Evolutionary conservation across 2,797 vertebrate species (phyloP), one percentile per base, ranked within the genome.

Genomic region (Clamator glandarius): DNA sequence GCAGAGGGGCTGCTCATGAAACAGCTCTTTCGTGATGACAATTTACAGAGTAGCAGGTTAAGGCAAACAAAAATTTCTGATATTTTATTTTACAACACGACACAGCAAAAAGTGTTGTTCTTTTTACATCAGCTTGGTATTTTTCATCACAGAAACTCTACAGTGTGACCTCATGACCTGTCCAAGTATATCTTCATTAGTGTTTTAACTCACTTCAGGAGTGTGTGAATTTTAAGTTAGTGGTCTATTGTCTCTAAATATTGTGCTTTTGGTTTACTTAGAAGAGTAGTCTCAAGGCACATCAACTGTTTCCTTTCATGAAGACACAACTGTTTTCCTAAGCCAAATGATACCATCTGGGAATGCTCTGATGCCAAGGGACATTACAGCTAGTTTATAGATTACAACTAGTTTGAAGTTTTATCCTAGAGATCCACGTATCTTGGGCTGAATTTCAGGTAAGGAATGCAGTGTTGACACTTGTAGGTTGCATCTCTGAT

Each of bases 321-420:
- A 78, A 93, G 33, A 66, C 69, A n/a, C 76, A 78, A 72, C 11
- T 81, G 46, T 92, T 93, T 93, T 86, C n/a, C 83, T 73, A 92
- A 93, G 84, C 18, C 66, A 92, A 68, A 63, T 89, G 59, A 85
- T 85, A 69, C 0, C 0, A 14, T 28, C 35, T 64, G 26, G 42
- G 58, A 90, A 88, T 15, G 17, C 17, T 24, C 39, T 88, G 51
- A 64, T 72, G 50, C n/a, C 1, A 4, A 62, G n/a, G 69, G 85
- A 35, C 19, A 88, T 91, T 54, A 48, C 23, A 48, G 21, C 69
- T 84, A 62, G 35, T 23, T 48, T 48, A 23, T 11, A 89, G 73
- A 80, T 72, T 81, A 77, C 19, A 64, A 35, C 7, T 20, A 58
- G 21, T 77, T 76, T 90, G 69, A 92, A 89, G 69, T 62, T 93